phyloP scores from a whole-genome alignment of 2,797 vertebrate species.

The Danio choprae region DNA sequence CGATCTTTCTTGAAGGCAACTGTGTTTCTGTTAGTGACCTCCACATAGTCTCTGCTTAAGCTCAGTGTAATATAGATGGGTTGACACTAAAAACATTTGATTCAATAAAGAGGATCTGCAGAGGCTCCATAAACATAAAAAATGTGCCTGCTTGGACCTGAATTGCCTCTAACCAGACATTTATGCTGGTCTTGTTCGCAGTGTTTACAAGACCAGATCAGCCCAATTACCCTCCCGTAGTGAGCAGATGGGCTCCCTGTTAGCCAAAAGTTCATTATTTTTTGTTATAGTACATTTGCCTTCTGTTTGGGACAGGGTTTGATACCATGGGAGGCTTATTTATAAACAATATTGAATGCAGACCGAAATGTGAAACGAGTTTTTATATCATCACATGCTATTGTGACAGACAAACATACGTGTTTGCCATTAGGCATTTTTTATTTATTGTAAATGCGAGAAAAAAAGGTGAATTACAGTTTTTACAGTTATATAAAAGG shows the following conservation, averaged over 20 bases:
- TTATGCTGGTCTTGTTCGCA: slow-evolving; percentile 33
- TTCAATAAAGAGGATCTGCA: slow-evolving; percentile 58
- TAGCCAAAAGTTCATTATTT: slow-evolving; percentile 27
- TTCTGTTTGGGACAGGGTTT: background rate
- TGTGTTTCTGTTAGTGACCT: background rate
- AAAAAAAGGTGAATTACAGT: no score
- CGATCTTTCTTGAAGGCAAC: background rate
- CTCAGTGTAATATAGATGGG: slow-evolving; percentile 33
- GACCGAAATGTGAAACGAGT: no score
- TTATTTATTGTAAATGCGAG: no score
- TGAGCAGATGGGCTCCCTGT: slow-evolving; percentile 37
- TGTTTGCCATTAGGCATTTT: no score
- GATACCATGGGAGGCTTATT: background rate
- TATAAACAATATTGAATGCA: no score
- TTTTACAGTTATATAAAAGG: no score
- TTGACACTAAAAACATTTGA: slow-evolving; percentile 58
- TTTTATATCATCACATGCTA: no score
- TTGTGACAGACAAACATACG: no score
- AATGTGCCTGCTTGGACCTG: slow-evolving; percentile 47
- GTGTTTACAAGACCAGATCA: slow-evolving; percentile 43
- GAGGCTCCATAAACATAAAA: slow-evolving; percentile 50
- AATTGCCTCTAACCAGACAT: slow-evolving; percentile 52
- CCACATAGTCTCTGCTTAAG: slow-evolving; percentile 43
- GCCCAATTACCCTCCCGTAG: slow-evolving; percentile 44
- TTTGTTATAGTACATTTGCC: slow-evolving; percentile 18